phyloP scores from a whole-genome alignment of 2,888 invertebrate genomes.

The Conistra vaccinii region DNA sequence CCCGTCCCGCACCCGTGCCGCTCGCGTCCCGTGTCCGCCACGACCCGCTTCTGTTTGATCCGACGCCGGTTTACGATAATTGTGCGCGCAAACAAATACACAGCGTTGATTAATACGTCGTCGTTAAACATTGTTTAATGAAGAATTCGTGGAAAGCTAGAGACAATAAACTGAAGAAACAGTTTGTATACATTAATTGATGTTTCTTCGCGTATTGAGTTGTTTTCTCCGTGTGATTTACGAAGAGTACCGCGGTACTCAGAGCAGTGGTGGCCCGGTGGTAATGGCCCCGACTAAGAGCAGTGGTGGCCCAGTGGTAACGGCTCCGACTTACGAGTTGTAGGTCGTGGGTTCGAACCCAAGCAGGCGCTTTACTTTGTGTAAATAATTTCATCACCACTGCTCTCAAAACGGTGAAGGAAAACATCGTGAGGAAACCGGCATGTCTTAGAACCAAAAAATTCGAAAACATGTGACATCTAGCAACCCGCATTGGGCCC shows the following conservation, averaged over 20 bases:
- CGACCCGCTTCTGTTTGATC: slow-evolving; percentile 39
- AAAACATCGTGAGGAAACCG: too few relatives aligned
- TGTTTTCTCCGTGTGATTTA: slow-evolving; percentile 34
- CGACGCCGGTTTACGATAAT: slow-evolving; percentile 45
- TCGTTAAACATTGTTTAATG: slow-evolving; percentile 42
- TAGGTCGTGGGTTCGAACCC: too few relatives aligned
- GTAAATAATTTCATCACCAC: too few relatives aligned
- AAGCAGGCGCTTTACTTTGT: too few relatives aligned
- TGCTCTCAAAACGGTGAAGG: too few relatives aligned
- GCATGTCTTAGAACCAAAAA: too few relatives aligned
- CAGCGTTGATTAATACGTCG: slow-evolving; percentile 47
- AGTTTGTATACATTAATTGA: slow-evolving; percentile 38
- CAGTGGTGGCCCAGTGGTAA: too few relatives aligned
- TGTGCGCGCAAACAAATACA: slow-evolving; percentile 40
- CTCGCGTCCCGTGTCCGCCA: not conserved
- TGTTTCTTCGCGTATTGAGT: slow-evolving; percentile 45
- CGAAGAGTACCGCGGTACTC: slow-evolving; percentile 5
- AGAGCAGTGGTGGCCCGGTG: too few relatives aligned
- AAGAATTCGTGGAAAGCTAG: slow-evolving; percentile 38
- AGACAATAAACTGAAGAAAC: slow-evolving; percentile 36
- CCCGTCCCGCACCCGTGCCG: not conserved
- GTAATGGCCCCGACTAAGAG: too few relatives aligned
- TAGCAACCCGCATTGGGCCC: too few relatives aligned
- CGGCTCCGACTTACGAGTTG: too few relatives aligned
- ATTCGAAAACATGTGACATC: too few relatives aligned